Conservation (phyloP, 2,797 vertebrate genomes). For the Pangasius mekongensis region DNA sequence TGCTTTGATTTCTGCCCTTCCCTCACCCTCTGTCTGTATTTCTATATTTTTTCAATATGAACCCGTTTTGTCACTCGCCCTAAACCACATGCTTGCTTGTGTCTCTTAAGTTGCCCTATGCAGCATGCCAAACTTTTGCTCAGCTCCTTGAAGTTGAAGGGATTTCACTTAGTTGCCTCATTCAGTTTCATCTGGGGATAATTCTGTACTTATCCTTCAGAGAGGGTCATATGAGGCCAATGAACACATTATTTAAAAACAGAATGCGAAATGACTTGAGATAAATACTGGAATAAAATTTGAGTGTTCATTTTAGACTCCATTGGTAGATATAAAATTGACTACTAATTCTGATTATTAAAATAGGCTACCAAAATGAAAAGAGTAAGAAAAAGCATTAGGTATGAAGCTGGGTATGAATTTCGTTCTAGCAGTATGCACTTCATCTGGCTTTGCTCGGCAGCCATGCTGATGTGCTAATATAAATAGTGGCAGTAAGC, state of each 20-base stretch:
- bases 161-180: constrained; percentile 24
- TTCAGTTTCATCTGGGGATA: constrained; percentile 24
- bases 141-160: constrained; percentile 2
- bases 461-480: constrained; percentile 60
- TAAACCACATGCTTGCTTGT: constrained; percentile 49
- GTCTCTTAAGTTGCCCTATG: constrained; percentile 32
- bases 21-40: constrained; percentile 31
- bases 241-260: not conserved
- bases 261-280: not conserved
- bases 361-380: not conserved
- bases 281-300: not conserved
- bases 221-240: not conserved
- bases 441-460: constrained; percentile 68
- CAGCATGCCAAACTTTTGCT: constrained; percentile 1
- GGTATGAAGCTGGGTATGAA: constrained; percentile 40
- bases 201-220: constrained; percentile 1
- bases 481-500: constrained; percentile 62
- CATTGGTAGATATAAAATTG: not conserved
- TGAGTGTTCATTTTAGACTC: not conserved
- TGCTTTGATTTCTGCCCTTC: constrained; percentile 48
- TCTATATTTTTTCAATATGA: constrained; percentile 51
- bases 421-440: constrained; percentile 42
- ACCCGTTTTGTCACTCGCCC: constrained; percentile 44
- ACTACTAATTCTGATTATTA: not conserved
- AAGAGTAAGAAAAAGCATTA: not conserved